Evolutionary conservation across 2,797 vertebrate species (phyloP).

Genomic region (Lemur catta): DNA sequence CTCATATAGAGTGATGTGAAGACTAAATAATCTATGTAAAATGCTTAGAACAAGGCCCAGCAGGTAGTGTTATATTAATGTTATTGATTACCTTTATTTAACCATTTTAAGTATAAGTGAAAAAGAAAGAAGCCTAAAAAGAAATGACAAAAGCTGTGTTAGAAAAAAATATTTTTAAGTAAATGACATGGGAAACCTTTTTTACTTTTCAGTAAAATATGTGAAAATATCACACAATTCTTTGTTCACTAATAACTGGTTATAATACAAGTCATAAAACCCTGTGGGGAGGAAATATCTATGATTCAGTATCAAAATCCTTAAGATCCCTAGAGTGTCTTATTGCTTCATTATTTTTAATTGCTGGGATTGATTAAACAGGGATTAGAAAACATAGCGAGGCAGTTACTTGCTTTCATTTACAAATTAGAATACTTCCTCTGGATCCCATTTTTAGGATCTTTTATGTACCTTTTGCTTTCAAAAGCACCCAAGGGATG

Average conservation of each 20-base stretch:
- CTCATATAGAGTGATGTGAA: neutral
- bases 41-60: neutral
- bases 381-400: constrained; percentile 66
- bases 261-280: neutral
- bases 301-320: constrained; percentile 9
- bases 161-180: neutral
- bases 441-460: constrained; percentile 33
- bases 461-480: constrained; percentile 54
- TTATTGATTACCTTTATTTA: neutral
- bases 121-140: neutral
- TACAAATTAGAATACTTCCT: constrained; percentile 58
- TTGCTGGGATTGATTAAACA: constrained; percentile 75
- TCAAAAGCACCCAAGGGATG: constrained; percentile 32
- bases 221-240: neutral
- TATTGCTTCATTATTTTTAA: constrained; percentile 73
- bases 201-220: constrained; percentile 19
- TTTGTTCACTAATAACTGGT: neutral
- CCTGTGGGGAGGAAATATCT: neutral
- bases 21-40: neutral
- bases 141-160: neutral
- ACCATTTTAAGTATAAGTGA: neutral
- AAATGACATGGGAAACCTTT: constrained; percentile 10
- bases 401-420: constrained; percentile 61
- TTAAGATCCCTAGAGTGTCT: constrained; percentile 7
- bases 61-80: neutral